Evolutionary conservation across 2,888 invertebrate species (phyloP), one percentile per base, ranked within the genome.

Genomic region (Drosophila sordidula): DNA sequence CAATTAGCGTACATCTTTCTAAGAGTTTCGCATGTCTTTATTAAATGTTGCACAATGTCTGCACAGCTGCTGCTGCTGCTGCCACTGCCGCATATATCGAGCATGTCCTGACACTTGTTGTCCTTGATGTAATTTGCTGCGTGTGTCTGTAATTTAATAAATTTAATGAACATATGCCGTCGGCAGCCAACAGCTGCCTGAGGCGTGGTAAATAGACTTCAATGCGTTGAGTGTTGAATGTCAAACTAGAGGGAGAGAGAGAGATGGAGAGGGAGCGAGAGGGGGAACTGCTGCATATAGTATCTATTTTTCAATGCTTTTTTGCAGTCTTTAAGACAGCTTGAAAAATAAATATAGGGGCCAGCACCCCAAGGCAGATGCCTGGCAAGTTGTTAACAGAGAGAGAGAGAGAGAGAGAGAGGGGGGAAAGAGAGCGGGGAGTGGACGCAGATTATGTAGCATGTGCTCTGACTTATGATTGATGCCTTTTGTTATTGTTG

Each of bases 151-250:
- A 80, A 87, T 80, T 88, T 87, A 87, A 87, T 87, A 87, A 86
- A 89, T 87, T 89, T 89, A 87, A 87, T 87, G 90, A 89, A 83
- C 89, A 89, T 87, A 88, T 87, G 89, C 80, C 72, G 68, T 44
- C 65, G 70, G 57, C 70, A 52, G 72, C 73, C 39, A 56, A 34
- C 68, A 36, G 51, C 46, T 69, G 70, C 51, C 25, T 25, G 47
- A 65, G 68, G 61, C 63, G 63, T 66, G 67, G 61, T 49, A 78
- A 86, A 82, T 82, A 76, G 64, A 84, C 77, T 72, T 69, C 51
- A 66, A 77, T 70, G 74, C 51, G 70, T 51, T 70, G 32, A 47
- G 46, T 44, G 45, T 57, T 46, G 55, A 54, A 58, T 59, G 58
- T 75, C 64, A 75, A 51, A 66, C 50, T 11, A 32, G 38, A 67